phyloP scores from a whole-genome alignment of 2,113 vertebrate species.

The Gallinago undulata region DNA sequence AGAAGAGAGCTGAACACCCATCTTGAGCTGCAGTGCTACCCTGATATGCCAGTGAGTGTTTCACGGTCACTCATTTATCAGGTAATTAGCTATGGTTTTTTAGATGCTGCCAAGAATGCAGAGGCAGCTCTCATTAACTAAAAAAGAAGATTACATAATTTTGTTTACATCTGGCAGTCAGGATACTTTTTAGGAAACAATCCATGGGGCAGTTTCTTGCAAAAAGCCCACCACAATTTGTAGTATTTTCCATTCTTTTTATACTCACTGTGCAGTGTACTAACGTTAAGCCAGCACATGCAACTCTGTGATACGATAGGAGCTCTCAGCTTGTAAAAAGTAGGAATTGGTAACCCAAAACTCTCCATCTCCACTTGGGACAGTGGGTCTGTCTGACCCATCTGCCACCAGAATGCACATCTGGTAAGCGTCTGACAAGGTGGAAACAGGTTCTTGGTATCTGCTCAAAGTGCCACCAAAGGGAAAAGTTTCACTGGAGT shows the following conservation, averaged over 20 bases:
- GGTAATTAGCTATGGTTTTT: background rate
- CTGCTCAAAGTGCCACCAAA: background rate
- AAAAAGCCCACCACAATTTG: background rate
- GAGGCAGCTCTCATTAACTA: background rate
- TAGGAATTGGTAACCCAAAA: background rate
- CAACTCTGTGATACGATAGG: background rate
- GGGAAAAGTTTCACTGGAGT: background rate
- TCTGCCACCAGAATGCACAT: background rate
- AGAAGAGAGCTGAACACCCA: background rate
- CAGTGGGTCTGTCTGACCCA: background rate
- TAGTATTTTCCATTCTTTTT: background rate
- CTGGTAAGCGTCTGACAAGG: background rate
- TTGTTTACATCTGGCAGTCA: background rate
- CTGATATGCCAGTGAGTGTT: background rate
- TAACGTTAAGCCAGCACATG: background rate
- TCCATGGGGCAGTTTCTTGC: background rate
- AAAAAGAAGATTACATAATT: background rate
- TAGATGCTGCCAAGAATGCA: background rate
- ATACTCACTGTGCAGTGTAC: background rate
- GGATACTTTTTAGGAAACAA: background rate
- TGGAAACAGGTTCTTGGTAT: background rate
- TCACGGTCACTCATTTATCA: background rate
- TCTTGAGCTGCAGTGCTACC: background rate
- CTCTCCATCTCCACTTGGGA: background rate
- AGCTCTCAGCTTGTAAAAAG: background rate